Base-by-base conservation (phyloP, 2,888 invertebrate genomes). In the Erpobdella octoculata region DNA sequence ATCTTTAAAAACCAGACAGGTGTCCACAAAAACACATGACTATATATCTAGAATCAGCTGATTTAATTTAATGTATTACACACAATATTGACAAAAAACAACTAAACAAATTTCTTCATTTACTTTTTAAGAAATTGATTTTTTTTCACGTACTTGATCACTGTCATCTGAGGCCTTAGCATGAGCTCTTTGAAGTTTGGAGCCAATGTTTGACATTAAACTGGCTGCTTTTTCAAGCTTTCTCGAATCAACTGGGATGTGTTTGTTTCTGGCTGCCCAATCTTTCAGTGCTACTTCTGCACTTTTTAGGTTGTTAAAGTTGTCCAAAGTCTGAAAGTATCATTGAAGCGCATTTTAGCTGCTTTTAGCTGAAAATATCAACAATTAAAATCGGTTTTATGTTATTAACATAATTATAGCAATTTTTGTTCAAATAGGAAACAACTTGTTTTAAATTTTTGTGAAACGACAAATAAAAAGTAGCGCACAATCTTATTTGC, bases 201-300 rank as follows among this genome's bases (percentile, higher is more conserved):
- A 28, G 25, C 68, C 46, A 25, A 68, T 68, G n/a, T 68, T 68
- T n/a, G 68, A 31, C 68, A 68, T 68, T 21, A 68, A 31, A 31
- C 37, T 68, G 18, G 68, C 68, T 18, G 68, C 68, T 68, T 68
- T 68, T 68, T 68, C 68, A n/a, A 68, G 48, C n/a, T 68, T 68
- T 18, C 37, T 68, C 48, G 46, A 48, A 31, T 68, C 68, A 1
- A 41, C 41, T 8, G 21, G 46, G 18, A 68, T 25, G 25, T 48
- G 21, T 48, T 33, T 41, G 35, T 68, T 21, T 33, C 48, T 68
- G 25, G 68, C 68, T 5, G 76, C 75, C 77, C 77, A 77, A 71
- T 77, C 75, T 65, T 71, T 67, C 64, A 77, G 66, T 31, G 75
- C 75, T 28, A 68, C 62, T 70, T 77, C 77, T 18, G 68, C 28